These are phyloP conservation scores for Periophthalmodon schlosseri DNA, from an alignment of 2,113 vertebrate genomes.

Conservation along the genomic window DNA sequence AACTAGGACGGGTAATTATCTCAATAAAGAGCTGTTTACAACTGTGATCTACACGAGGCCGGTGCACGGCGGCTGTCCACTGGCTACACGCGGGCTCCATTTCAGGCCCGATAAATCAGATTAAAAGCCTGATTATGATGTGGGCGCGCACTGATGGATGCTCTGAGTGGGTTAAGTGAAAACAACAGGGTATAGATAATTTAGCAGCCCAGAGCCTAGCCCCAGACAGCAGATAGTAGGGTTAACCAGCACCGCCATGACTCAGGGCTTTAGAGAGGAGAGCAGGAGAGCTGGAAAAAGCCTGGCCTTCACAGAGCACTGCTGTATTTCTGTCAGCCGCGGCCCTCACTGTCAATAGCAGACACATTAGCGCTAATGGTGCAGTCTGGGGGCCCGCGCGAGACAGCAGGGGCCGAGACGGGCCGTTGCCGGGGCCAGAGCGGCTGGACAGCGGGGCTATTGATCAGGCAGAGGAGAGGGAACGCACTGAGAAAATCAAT, in stretches of 20 bases:
- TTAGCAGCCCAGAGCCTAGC: neutral
- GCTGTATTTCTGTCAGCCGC: slow-evolving; percentile 65
- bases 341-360: slow-evolving; percentile 69
- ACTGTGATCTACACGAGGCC: neutral
- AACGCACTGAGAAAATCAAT: neutral
- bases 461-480: slow-evolving; percentile 52
- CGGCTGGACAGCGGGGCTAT: slow-evolving; percentile 62
- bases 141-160: slow-evolving; percentile 8
- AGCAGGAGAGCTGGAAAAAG: slow-evolving; percentile 35
- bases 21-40: slow-evolving; percentile 6
- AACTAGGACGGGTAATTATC: neutral
- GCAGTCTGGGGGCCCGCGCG: slow-evolving; percentile 37
- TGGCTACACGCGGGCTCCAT: slow-evolving; percentile 1
- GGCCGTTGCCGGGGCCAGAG: slow-evolving; percentile 7
- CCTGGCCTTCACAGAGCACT: slow-evolving; percentile 33
- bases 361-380: slow-evolving; percentile 77
- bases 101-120: slow-evolving; percentile 15
- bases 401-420: slow-evolving; percentile 32
- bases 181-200: slow-evolving; percentile 7
- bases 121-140: slow-evolving; percentile 22
- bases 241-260: slow-evolving; percentile 58
- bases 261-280: slow-evolving; percentile 40
- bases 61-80: neutral
- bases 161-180: neutral
- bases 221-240: neutral